Evolutionary conservation across 2,888 invertebrate genomes (phyloP).

Genomic region (Diogma glabrata): DNA sequence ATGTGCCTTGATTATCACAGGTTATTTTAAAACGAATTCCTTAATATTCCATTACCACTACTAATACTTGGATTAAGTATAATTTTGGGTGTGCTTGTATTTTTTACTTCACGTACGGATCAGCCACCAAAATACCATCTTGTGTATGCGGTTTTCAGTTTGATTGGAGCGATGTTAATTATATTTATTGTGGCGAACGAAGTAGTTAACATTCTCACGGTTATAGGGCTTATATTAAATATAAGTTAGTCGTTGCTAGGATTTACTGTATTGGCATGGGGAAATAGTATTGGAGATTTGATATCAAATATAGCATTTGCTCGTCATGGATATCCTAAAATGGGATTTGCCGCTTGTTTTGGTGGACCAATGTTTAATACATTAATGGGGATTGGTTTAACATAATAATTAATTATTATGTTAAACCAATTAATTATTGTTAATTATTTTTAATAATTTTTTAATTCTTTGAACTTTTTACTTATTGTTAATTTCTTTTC

Average conservation of each 20-base stretch:
- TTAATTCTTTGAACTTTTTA: too few relatives aligned
- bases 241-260: conserved; percentile 49
- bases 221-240: conserved; percentile 45
- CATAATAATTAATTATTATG: too few relatives aligned
- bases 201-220: conserved; percentile 42
- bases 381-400: too few relatives aligned
- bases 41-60: not conserved
- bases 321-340: conserved; percentile 47
- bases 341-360: conserved; percentile 55
- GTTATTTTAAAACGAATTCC: too few relatives aligned
- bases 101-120: conserved; percentile 21
- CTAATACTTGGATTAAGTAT: too few relatives aligned
- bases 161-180: conserved; percentile 37
- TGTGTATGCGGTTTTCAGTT: conserved; percentile 22
- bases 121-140: conserved; percentile 22
- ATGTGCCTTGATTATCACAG: not conserved
- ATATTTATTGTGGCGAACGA: conserved; percentile 51
- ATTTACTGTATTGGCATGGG: conserved; percentile 52
- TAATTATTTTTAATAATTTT: too few relatives aligned
- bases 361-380: conserved; percentile 57
- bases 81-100: too few relatives aligned
- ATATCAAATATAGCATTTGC: conserved; percentile 50
- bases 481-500: too few relatives aligned
- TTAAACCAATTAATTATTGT: too few relatives aligned
- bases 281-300: conserved; percentile 41